These are phyloP conservation scores for Coenonympha arcania DNA, from an alignment of 2,888 invertebrate genomes.

Conservation along the genomic window DNA sequence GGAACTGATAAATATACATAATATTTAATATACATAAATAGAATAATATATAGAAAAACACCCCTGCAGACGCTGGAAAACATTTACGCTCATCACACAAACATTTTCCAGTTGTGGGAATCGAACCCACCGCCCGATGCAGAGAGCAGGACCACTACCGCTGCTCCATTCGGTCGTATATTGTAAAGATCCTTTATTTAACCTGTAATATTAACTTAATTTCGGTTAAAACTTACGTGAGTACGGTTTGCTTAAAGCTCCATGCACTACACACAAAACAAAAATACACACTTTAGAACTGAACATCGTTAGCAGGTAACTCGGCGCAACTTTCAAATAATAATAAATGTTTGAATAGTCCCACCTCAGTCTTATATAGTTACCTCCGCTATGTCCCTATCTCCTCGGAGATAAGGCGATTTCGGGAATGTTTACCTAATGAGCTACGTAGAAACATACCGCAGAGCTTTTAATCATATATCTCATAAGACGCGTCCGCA, in stretches of 20 bases:
- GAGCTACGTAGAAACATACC: constrained; percentile 50
- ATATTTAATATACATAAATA: too few relatives aligned
- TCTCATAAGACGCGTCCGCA: too few relatives aligned
- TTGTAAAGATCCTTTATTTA: neutral
- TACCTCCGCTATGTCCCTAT: constrained; percentile 51
- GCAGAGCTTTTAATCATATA: constrained; percentile 48
- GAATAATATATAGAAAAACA: too few relatives aligned
- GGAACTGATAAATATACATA: too few relatives aligned
- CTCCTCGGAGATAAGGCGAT: constrained; percentile 54
- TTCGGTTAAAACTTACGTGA: constrained; percentile 48
- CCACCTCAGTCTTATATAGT: constrained; percentile 52
- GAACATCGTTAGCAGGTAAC: constrained; percentile 42
- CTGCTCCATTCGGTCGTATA: too few relatives aligned
- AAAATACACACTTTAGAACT: constrained; percentile 40
- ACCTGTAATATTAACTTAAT: neutral
- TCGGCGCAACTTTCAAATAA: constrained; percentile 37
- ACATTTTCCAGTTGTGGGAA: too few relatives aligned
- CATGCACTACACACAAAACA: constrained; percentile 40
- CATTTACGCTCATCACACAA: too few relatives aligned
- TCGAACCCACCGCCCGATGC: too few relatives aligned
- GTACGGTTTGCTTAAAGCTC: constrained; percentile 48
- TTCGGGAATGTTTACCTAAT: constrained; percentile 69
- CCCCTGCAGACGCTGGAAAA: too few relatives aligned
- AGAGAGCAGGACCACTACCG: too few relatives aligned
- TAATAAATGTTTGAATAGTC: constrained; percentile 55